Conservation (phyloP, 2,888 invertebrate species). For the Lypha dubia region DNA sequence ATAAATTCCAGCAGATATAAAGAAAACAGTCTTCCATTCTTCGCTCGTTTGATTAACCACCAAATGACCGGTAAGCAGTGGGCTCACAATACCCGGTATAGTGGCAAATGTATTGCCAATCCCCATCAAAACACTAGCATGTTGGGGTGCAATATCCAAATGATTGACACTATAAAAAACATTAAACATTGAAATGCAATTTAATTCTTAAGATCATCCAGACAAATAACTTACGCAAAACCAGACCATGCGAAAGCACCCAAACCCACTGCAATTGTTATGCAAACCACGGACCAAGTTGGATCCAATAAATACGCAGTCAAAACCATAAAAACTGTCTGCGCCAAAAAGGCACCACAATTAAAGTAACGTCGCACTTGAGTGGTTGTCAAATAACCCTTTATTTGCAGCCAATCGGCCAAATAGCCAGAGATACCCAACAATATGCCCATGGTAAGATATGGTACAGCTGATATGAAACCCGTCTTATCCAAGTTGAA, state of each 20-base stretch:
- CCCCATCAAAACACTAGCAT: slow-evolving; percentile 96
- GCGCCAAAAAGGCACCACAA: slow-evolving; percentile 89
- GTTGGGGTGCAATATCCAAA: slow-evolving; percentile 95
- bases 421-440: slow-evolving; percentile 91
- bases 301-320: slow-evolving; percentile 90
- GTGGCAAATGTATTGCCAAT: slow-evolving; percentile 95
- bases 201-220: too few relatives aligned
- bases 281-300: slow-evolving; percentile 89
- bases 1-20: slow-evolving; percentile 92
- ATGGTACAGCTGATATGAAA: slow-evolving; percentile 93
- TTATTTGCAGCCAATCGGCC: slow-evolving; percentile 90
- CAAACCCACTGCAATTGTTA: slow-evolving; percentile 94
- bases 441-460: slow-evolving; percentile 93
- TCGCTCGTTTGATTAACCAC: slow-evolving; percentile 89
- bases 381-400: slow-evolving; percentile 88
- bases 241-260: slow-evolving; percentile 97
- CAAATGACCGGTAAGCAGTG: slow-evolving; percentile 90
- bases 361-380: slow-evolving; percentile 90
- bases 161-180: slow-evolving; percentile 87
- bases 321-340: slow-evolving; percentile 93
- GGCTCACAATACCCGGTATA: slow-evolving; percentile 95
- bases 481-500: slow-evolving; percentile 92
- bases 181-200: not conserved
- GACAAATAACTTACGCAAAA: slow-evolving; percentile 87
- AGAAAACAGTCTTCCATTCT: slow-evolving; percentile 94